Evolutionary conservation across 2,888 invertebrate species (phyloP), one percentile per base, ranked within the genome.

Genomic region (Exephanes ischioxanthus): DNA sequence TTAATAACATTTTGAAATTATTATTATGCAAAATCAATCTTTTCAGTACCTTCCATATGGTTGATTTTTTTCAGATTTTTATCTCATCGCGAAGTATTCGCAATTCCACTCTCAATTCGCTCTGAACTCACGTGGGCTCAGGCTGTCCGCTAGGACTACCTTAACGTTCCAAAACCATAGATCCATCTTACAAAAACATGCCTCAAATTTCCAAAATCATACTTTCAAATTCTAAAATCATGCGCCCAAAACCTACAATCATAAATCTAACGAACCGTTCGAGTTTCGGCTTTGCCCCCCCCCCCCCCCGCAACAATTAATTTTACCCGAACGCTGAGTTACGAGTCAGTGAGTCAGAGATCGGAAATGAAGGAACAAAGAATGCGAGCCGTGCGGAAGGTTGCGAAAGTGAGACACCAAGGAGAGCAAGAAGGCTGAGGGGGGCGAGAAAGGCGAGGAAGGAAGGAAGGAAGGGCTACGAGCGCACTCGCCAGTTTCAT

Each of bases 391-490:
- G 1, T 26, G 0, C 7, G 30, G 61, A 33, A 33, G 61, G 61
- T 61, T 61, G 16, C 61, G 26, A 30, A 30, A 61, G 33, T 61
- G 26, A 61, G 51, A 26, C 11, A 26, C 33, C 61, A 66, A 22
- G 19, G 26, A 33, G 75, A 51, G 19, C 30, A 4, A 26, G 16
- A 3, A 14, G 61, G 45, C 14, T 33, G 51, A 7, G 53, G 37
- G 37, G 53, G 53, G 1, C 14, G 45, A 45, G 11, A 3, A 45
- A 14, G 14, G 3, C 45, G 3, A n/a, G 68, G 48, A 19, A 70
- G 67, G 73, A 37, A 19, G 19, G 26, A 37, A 68, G 82, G 67
- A 70, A 66, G 68, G 75, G 75, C 26, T 55, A 63, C 41, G 11
- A 30, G 53, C 45, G 11, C 68, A 4, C 73, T 16, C 26, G 19